Conservation (phyloP, 1,140 invertebrate genomes). For the Centruroides sculpturatus region DNA sequence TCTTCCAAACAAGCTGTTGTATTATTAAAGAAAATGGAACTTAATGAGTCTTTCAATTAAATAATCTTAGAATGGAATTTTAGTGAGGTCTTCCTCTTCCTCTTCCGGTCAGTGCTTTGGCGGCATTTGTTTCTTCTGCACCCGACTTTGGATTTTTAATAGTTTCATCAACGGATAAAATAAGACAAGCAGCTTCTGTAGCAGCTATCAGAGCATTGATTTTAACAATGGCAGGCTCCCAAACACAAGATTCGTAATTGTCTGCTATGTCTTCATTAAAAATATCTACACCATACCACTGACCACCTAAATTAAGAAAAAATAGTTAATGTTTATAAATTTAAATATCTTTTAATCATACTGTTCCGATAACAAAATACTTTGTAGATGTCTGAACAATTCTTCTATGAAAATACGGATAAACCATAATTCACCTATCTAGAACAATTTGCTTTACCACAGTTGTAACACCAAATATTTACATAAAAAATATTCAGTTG, state of each 20-base stretch:
- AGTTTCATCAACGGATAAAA: slow-evolving; percentile 95
- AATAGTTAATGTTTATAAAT: too few relatives aligned
- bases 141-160: slow-evolving; percentile 76
- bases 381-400: too few relatives aligned
- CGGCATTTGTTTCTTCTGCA: slow-evolving; percentile 22
- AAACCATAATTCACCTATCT: too few relatives aligned
- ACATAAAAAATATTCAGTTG: too few relatives aligned
- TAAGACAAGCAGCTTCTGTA: slow-evolving; percentile 85
- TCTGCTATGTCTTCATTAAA: slow-evolving; percentile 83
- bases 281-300: slow-evolving; percentile 94
- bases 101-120: slow-evolving; percentile 14
- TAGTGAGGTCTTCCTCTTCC: slow-evolving; percentile 20
- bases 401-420: too few relatives aligned
- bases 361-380: too few relatives aligned
- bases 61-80: not conserved
- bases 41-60: too few relatives aligned
- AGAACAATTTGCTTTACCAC: too few relatives aligned
- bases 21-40: too few relatives aligned
- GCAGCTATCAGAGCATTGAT: slow-evolving; percentile 93
- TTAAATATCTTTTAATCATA: too few relatives aligned
- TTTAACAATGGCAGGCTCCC: slow-evolving; percentile 95
- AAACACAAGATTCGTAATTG: slow-evolving; percentile 86
- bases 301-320: slow-evolving; percentile 36
- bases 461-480: too few relatives aligned
- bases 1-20: too few relatives aligned